Conservation (phyloP, 2,113 vertebrate genomes). For the Dasypus novemcinctus region DNA sequence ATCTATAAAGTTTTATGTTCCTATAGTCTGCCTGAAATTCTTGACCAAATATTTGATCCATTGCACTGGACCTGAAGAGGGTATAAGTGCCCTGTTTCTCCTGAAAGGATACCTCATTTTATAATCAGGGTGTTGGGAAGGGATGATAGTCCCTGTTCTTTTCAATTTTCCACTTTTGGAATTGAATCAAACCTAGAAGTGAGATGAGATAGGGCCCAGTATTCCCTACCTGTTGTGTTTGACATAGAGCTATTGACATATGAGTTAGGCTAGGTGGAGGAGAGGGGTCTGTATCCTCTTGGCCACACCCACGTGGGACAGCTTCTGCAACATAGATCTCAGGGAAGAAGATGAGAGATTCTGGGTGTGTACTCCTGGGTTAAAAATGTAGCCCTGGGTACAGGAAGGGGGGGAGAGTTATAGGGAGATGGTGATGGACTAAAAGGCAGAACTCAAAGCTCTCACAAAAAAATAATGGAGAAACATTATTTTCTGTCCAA, state of each 20-base stretch:
- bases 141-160: not conserved
- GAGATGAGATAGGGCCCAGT: not conserved
- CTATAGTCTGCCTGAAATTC: accelerated
- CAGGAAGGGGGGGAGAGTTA: no score
- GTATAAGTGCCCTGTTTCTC: accelerated
- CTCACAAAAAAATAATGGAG: no score
- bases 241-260: not conserved
- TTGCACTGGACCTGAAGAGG: not conserved
- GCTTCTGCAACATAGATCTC: not conserved
- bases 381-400: not conserved
- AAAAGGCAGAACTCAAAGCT: no score
- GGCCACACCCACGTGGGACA: not conserved
- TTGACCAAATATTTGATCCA: not conserved
- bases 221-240: not conserved
- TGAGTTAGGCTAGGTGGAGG: accelerated
- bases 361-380: not conserved
- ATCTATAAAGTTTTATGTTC: not conserved
- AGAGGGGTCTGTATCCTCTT: not conserved
- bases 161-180: not conserved
- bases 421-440: no score
- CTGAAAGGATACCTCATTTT: no score
- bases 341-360: not conserved
- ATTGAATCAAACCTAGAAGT: not conserved
- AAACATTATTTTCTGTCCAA: no score
- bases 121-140: accelerated